Evolutionary conservation across 2,888 invertebrate species (phyloP), one percentile per base, ranked within the genome.

Genomic region (Argynnis bischoffii): DNA sequence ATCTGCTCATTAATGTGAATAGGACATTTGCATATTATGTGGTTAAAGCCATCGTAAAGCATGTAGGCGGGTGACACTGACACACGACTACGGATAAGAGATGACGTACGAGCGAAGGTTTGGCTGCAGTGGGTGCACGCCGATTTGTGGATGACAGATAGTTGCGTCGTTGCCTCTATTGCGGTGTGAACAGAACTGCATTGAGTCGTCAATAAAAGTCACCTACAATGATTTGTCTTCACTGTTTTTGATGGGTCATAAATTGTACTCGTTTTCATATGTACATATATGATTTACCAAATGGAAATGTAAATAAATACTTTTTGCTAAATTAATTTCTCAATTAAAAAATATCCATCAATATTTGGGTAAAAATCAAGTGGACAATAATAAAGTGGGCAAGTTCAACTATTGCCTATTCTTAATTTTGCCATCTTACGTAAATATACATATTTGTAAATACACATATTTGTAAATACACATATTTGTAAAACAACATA

Each of bases 1-100:
- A 64, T 46, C 55, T 31, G 51, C 50, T 18, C 64, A 51, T 64
- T 63, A 63, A 69, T 68, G 72, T 69, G 72, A 65, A 66, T 70
- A 70, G 71, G 51, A 71, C 75, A 81, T 83, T 82, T 79, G 81
- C 78, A 80, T 79, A 79, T 78, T 79, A 79, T 78, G 76, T 74
- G 76, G 78, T 74, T 73, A 77, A 72, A 77, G 76, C 75, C 78
- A 75, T 76, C 72, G 73, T 74, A 74, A 72, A 73, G 73, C 73
- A 71, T 69, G 71, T 68, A 73, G 73, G 69, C 68, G 69, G 67
- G 73, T 70, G 89, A 87, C 88, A 84, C 78, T 88, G 88, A 89
- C 88, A 81, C 81, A 89, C 79, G 81, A 79, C 79, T 76, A 78
- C 78, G 83, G 88, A 89, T 89, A 89, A 86, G 82, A 79, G 77